Evolutionary conservation across 2,113 vertebrate genomes (phyloP).

Genomic region (Panurus biarmicus): DNA sequence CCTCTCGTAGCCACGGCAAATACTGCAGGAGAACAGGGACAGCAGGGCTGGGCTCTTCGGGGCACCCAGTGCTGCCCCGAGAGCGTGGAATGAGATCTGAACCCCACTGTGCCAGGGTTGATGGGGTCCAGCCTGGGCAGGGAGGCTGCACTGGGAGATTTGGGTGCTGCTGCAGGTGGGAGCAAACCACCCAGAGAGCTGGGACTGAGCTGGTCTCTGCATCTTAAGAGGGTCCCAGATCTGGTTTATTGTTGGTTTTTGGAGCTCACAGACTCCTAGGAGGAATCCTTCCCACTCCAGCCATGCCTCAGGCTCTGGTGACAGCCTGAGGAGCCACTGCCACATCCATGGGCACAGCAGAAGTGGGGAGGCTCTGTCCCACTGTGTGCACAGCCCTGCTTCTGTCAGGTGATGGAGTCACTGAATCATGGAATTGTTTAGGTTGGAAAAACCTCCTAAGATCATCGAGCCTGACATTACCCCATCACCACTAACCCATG

Average conservation of each 20-base stretch:
- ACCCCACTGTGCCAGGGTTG: accelerated
- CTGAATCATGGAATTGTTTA: neutral
- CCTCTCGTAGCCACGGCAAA: neutral
- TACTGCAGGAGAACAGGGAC: neutral
- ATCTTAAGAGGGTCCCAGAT: neutral
- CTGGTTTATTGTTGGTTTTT: neutral
- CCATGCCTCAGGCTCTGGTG: neutral
- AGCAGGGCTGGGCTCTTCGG: neutral
- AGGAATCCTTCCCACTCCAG: neutral
- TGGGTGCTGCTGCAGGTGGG: neutral
- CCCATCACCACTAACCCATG: neutral
- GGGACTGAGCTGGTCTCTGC: neutral
- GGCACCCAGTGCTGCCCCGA: neutral
- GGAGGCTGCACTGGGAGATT: accelerated
- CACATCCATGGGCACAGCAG: neutral
- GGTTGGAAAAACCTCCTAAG: neutral
- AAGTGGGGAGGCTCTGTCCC: neutral
- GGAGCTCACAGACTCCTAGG: neutral
- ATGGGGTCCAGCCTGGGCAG: accelerated
- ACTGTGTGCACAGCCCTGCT: neutral
- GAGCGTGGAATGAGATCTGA: neutral
- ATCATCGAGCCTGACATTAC: neutral
- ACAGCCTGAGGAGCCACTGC: neutral
- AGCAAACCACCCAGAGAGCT: neutral
- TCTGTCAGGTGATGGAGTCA: neutral